phyloP scores from a whole-genome alignment of 2,888 invertebrate genomes.

The Bruchidius siliquastri region DNA sequence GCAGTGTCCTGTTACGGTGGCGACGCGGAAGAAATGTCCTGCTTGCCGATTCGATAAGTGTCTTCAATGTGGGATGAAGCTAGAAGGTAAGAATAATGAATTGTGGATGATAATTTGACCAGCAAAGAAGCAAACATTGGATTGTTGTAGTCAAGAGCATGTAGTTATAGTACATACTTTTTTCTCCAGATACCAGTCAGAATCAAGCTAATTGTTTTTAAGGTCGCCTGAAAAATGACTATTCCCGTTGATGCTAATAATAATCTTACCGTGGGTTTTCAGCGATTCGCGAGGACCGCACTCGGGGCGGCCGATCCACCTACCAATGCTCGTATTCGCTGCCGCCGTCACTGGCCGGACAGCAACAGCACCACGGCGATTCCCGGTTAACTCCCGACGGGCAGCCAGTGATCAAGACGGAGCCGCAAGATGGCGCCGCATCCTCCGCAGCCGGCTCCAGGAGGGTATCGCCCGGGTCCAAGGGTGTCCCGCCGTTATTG shows the following conservation, averaged over 20 bases:
- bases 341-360: constrained; percentile 59
- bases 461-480: constrained; percentile 32
- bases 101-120: too few species aligned
- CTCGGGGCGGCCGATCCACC: constrained; percentile 91
- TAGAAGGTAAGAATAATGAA: constrained; percentile 65
- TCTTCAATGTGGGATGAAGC: constrained; percentile 91
- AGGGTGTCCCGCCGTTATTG: constrained; percentile 61
- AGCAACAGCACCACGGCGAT: constrained; percentile 40
- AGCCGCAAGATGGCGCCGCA: constrained; percentile 43
- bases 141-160: too few species aligned
- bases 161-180: too few species aligned
- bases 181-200: too few species aligned
- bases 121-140: too few species aligned
- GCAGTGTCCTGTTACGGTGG: constrained; percentile 86
- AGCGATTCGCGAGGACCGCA: constrained; percentile 92
- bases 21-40: constrained; percentile 93
- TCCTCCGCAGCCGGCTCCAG: constrained; percentile 38
- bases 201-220: too few species aligned
- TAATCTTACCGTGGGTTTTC: too few species aligned
- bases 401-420: constrained; percentile 45
- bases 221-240: too few species aligned
- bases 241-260: too few species aligned
- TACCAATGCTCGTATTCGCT: constrained; percentile 92
- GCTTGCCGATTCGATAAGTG: constrained; percentile 96
- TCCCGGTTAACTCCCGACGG: constrained; percentile 35